These are phyloP conservation scores for Muntiacus reevesi DNA, from an alignment of 2,113 vertebrate species.

Conservation along the genomic window DNA sequence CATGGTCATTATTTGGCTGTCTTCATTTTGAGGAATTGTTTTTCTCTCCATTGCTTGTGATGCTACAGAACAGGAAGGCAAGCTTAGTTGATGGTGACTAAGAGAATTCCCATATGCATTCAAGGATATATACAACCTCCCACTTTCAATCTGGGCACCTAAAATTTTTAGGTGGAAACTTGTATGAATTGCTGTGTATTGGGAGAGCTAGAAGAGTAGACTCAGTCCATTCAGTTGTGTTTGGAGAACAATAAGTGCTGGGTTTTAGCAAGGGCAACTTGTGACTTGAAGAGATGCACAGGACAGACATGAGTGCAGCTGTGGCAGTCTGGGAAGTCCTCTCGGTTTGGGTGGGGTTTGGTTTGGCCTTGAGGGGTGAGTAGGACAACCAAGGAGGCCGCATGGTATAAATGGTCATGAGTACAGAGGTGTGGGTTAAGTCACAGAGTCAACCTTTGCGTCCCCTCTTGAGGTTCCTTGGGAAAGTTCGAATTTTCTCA, in stretches of 20 bases:
- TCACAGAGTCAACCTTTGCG: not conserved
- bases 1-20: not conserved
- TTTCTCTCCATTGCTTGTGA: not conserved
- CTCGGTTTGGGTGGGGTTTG: not conserved
- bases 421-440: not conserved
- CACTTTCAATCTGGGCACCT: not conserved
- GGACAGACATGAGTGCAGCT: not conserved
- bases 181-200: not conserved
- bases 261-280: not conserved
- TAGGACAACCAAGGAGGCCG: not conserved
- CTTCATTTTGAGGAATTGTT: not conserved
- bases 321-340: not conserved
- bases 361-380: not conserved
- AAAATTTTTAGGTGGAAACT: not conserved
- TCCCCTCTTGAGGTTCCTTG: not conserved
- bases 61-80: not conserved
- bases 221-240: not conserved
- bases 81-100: not conserved
- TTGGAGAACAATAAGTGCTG: not conserved
- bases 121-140: not conserved
- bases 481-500: not conserved
- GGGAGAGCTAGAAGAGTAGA: not conserved
- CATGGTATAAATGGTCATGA: not conserved
- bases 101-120: not conserved
- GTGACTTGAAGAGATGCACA: not conserved